Conservation (phyloP, 2,797 vertebrate genomes). For the Parauchenoglanis ngamensis region DNA sequence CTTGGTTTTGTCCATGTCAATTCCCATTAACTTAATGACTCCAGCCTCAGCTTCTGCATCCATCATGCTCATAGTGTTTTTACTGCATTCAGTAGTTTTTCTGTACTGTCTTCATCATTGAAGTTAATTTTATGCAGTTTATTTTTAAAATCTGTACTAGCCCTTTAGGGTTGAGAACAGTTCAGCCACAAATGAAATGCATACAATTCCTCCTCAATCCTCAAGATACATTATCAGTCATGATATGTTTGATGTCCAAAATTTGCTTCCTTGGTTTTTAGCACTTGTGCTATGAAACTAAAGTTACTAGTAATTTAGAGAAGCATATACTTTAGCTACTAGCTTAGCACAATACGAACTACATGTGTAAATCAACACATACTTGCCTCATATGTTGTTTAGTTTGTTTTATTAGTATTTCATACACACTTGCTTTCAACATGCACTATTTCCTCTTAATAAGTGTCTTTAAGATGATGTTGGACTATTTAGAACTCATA, state of each 20-base stretch:
- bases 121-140: not conserved
- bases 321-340: not conserved
- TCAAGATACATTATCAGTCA: not conserved
- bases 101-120: not conserved
- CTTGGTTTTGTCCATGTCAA: not conserved
- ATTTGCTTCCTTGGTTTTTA: not conserved
- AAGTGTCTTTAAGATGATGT: too few species aligned
- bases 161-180: not conserved
- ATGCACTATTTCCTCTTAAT: too few species aligned
- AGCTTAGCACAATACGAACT: not conserved
- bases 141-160: not conserved
- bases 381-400: not conserved
- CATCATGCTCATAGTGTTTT: not conserved
- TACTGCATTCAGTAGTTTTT: slow-evolving; percentile 6
- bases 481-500: too few species aligned
- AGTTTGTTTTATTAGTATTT: too few species aligned
- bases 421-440: too few species aligned
- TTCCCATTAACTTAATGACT: slow-evolving; percentile 3
- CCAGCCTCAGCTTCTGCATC: not conserved
- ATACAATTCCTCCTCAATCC: not conserved
- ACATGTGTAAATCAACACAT: not conserved
- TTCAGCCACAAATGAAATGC: not conserved
- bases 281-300: not conserved
- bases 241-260: not conserved
- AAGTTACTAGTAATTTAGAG: too few species aligned